These are phyloP conservation scores for Eubasilissa splendida DNA, from an alignment of 2,888 invertebrate genomes.

Conservation along the genomic window DNA sequence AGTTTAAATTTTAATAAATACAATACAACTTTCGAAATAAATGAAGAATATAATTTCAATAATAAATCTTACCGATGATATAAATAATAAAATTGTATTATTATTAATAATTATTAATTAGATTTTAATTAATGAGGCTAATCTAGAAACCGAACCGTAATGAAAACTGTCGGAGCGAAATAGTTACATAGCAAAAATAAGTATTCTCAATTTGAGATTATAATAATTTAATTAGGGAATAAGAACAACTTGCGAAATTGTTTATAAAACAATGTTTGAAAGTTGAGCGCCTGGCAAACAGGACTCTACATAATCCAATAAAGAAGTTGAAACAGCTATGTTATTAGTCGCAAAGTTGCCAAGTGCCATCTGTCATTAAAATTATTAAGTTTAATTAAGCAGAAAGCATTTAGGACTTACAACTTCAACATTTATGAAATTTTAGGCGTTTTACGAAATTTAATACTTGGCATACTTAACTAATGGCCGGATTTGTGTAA, in stretches of 20 bases:
- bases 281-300: constrained; percentile 22
- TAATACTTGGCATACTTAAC: neutral
- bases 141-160: too few species aligned
- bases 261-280: constrained; percentile 20
- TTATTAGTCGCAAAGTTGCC: constrained; percentile 14
- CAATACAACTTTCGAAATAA: too few species aligned
- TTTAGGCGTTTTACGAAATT: constrained; percentile 1
- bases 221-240: constrained; percentile 6
- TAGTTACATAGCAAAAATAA: too few species aligned
- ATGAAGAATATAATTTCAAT: too few species aligned
- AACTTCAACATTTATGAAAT: constrained; percentile 28
- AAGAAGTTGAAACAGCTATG: constrained; percentile 21
- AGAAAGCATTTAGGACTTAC: constrained; percentile 30
- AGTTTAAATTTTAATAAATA: too few species aligned
- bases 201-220: constrained; percentile 4
- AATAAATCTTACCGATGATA: too few species aligned
- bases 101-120: too few species aligned
- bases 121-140: too few species aligned
- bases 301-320: constrained; percentile 18
- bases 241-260: constrained; percentile 30
- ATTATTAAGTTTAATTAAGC: constrained; percentile 36
- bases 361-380: constrained; percentile 41
- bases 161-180: too few species aligned
- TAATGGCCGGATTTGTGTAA: neutral
- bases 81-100: too few species aligned